phyloP scores from a whole-genome alignment of 2,888 invertebrate genomes.

The Prosapia bicincta region DNA sequence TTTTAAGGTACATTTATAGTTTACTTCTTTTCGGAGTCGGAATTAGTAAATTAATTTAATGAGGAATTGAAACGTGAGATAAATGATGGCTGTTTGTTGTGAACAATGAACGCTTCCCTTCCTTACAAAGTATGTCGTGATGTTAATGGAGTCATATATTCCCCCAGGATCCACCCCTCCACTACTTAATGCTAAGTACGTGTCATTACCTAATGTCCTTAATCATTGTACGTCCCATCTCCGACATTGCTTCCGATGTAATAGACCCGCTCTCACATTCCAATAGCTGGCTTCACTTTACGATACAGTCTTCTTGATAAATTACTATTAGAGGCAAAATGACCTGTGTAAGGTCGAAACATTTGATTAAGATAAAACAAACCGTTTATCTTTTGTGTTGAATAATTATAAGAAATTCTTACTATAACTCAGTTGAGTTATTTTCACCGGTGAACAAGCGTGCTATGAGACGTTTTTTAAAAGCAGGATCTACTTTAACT shows the following conservation, averaged over 20 bases:
- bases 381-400: too few relatives aligned
- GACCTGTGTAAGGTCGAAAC: too few relatives aligned
- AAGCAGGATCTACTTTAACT: too few relatives aligned
- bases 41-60: background rate
- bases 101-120: background rate
- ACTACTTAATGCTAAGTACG: background rate
- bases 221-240: background rate
- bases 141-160: background rate
- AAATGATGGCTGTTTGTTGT: background rate
- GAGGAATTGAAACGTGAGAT: background rate
- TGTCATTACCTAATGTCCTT: background rate
- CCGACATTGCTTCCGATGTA: background rate
- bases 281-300: background rate
- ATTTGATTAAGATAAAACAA: too few relatives aligned
- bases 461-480: too few relatives aligned
- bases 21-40: too few relatives aligned
- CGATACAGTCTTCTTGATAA: too few relatives aligned
- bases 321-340: too few relatives aligned
- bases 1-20: too few relatives aligned
- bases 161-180: background rate
- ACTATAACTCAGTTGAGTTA: too few relatives aligned
- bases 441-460: too few relatives aligned
- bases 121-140: background rate
- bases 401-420: too few relatives aligned
- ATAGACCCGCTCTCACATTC: background rate